Evolutionary conservation across 1,140 invertebrate species (phyloP).

Genomic region (Drosophila pectinifera): DNA sequence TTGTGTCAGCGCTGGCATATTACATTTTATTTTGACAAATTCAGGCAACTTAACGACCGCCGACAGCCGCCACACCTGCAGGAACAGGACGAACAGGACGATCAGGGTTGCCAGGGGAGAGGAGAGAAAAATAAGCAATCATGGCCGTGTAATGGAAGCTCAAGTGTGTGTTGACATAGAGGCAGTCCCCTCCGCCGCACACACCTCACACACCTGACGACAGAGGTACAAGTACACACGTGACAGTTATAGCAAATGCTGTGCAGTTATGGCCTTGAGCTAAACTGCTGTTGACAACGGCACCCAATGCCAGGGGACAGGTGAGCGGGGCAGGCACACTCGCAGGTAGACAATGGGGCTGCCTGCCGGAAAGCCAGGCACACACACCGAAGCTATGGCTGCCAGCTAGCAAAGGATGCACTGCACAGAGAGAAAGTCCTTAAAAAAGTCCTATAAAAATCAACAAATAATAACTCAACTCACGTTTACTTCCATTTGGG

Average conservation of each 20-base stretch:
- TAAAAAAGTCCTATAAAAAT: neutral
- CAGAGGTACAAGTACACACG: conserved; percentile 22
- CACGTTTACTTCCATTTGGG: too few relatives aligned
- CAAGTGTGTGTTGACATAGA: conserved; percentile 77
- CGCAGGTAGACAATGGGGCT: conserved; percentile 60
- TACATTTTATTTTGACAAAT: conserved; percentile 70
- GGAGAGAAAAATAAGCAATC: conserved; percentile 69
- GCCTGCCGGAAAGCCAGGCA: conserved; percentile 72
- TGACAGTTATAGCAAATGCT: conserved; percentile 71
- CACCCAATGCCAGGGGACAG: conserved; percentile 15
- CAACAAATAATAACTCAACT: neutral
- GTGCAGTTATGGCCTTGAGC: conserved; percentile 76
- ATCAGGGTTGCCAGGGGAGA: neutral
- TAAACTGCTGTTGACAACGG: conserved; percentile 80
- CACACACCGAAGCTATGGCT: conserved; percentile 41
- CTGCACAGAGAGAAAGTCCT: neutral
- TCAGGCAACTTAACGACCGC: conserved; percentile 65
- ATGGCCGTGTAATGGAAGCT: conserved; percentile 79
- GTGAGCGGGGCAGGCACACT: conserved; percentile 7
- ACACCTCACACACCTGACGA: conserved; percentile 6
- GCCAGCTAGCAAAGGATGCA: conserved; percentile 46
- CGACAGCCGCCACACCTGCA: conserved; percentile 66
- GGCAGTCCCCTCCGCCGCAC: conserved; percentile 31
- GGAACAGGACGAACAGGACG: conserved; percentile 12
- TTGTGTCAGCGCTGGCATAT: conserved; percentile 53